Conservation (phyloP, 2,888 invertebrate species). For the Agonopterix arenella region DNA sequence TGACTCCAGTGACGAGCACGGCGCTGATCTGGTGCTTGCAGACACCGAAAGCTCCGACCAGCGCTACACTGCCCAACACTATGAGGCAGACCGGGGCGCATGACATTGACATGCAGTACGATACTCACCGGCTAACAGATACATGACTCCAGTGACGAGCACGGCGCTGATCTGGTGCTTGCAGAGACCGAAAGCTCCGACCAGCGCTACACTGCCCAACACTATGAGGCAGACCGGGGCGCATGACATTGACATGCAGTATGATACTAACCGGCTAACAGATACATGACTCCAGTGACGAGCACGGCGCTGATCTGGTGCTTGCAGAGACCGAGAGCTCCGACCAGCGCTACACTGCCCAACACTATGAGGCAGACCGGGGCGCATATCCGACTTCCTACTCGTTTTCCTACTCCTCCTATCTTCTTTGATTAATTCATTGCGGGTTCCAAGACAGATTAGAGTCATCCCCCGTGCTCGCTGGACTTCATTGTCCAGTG, state of each 20-base stretch:
- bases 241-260: constrained; percentile 70
- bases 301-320: constrained; percentile 96
- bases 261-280: constrained; percentile 85
- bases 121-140: constrained; percentile 88
- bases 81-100: no score
- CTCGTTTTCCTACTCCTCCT: no score
- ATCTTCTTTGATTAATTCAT: no score
- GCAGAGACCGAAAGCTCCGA: constrained; percentile 92
- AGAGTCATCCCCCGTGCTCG: no score
- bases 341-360: constrained; percentile 91
- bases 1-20: constrained; percentile 94
- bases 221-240: constrained; percentile 94
- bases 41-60: no score
- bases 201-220: constrained; percentile 89
- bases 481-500: no score
- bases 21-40: constrained; percentile 95
- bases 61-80: neutral
- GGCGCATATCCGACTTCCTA: no score
- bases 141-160: constrained; percentile 95
- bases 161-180: constrained; percentile 96
- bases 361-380: constrained; percentile 93
- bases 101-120: neutral
- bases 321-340: constrained; percentile 91
- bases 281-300: constrained; percentile 95
- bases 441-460: no score